Percentiles rank a stretch among this genome's conserved stretches.
Evolutionary conservation across 2,797 vertebrate species (phyloP).

Genomic region (Champsocephalus gunnari): DNA sequence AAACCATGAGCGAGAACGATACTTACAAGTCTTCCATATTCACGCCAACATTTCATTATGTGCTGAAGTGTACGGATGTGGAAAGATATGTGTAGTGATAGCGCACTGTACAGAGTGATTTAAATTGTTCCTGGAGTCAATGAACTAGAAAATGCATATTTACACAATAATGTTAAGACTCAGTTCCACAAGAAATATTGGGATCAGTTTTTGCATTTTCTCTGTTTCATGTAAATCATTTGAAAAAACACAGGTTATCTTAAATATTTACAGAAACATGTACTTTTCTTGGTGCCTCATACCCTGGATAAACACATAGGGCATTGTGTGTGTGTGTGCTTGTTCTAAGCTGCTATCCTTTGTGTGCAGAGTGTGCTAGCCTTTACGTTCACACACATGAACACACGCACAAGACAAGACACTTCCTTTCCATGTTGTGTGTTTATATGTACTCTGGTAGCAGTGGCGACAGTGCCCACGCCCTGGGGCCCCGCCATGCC

Average conservation of each 20-base stretch:
- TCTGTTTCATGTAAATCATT: slow-evolving; percentile 15
- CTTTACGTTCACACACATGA: slow-evolving; percentile 28
- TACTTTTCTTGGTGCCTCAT: slow-evolving; percentile 24
- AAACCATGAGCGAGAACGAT: slow-evolving; percentile 58
- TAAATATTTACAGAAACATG: slow-evolving; percentile 3
- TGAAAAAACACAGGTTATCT: slow-evolving; percentile 11
- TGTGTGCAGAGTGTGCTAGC: slow-evolving; percentile 39
- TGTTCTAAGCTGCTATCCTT: slow-evolving; percentile 51
- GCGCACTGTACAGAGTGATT: slow-evolving; percentile 33
- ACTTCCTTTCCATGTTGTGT: slow-evolving; percentile 60
- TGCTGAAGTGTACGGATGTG: slow-evolving; percentile 53
- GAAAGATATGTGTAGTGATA: slow-evolving; percentile 34
- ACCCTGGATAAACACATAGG: slow-evolving; percentile 28
- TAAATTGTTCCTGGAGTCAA: slow-evolving; percentile 48
- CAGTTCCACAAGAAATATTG: neutral
- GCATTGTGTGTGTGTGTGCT: slow-evolving; percentile 31
- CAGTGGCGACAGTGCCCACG: slow-evolving; percentile 74
- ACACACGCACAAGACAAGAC: slow-evolving; percentile 41
- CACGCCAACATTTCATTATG: slow-evolving; percentile 55
- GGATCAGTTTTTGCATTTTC: neutral
- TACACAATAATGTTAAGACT: slow-evolving; percentile 17
- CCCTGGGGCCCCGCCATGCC: slow-evolving; percentile 68
- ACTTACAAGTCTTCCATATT: slow-evolving; percentile 54
- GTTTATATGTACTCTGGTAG: slow-evolving; percentile 54
- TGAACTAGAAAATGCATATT: slow-evolving; percentile 31